Conservation (phyloP, 2,113 vertebrate genomes). For the Campylorhamphus procurvoides region DNA sequence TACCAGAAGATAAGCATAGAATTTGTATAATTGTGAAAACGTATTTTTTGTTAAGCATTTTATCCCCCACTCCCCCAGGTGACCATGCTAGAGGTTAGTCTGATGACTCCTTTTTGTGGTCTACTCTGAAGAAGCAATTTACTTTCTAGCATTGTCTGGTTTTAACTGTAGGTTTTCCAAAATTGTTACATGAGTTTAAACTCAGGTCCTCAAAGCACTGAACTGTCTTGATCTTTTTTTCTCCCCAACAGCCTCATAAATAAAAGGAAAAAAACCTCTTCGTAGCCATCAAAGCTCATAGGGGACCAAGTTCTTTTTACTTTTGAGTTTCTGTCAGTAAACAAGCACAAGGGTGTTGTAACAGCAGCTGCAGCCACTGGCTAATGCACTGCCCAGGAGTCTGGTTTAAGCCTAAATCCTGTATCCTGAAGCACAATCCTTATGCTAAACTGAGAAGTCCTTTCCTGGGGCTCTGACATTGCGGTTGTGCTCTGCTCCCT, state of each 20-base stretch:
- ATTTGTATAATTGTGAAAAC: background rate
- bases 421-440: background rate
- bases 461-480: background rate
- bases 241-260: background rate
- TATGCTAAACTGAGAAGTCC: background rate
- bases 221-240: background rate
- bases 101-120: background rate
- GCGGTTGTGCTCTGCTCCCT: background rate
- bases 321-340: background rate
- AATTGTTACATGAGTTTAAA: background rate
- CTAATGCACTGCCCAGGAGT: background rate
- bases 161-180: background rate
- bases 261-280: background rate
- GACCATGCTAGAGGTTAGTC: background rate
- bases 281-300: background rate
- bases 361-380: background rate
- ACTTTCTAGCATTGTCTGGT: background rate
- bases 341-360: background rate
- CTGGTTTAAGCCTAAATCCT: background rate
- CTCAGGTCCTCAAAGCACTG: background rate
- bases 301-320: background rate
- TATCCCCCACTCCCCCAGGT: background rate
- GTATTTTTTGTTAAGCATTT: background rate
- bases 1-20: background rate
- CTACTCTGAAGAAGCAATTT: background rate